Conservation (phyloP, 2,888 invertebrate species). For the Harpalus rubripes region DNA sequence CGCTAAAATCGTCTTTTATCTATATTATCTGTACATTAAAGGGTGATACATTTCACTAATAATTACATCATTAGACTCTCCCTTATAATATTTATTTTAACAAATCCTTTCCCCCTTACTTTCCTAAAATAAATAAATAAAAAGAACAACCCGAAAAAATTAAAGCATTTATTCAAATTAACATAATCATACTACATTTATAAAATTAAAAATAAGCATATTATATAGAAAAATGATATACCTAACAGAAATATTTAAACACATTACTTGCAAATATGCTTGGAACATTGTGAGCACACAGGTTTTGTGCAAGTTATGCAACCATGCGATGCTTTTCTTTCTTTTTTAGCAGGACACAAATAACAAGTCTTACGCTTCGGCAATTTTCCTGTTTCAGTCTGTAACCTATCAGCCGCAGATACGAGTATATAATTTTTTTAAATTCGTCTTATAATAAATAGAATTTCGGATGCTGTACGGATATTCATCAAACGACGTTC, state of each 20-base stretch:
- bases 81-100: too few relatives aligned
- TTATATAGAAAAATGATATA: background rate
- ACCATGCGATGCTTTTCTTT: conserved; percentile 29
- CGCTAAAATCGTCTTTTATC: too few relatives aligned
- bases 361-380: conserved; percentile 29
- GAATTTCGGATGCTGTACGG: conserved; percentile 19
- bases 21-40: too few relatives aligned
- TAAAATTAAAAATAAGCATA: background rate
- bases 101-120: background rate
- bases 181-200: conserved; percentile 17
- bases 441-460: conserved; percentile 23
- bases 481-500: conserved; percentile 21
- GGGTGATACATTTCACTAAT: too few relatives aligned
- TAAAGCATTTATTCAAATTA: background rate
- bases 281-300: conserved; percentile 23
- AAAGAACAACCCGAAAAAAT: conserved; percentile 2
- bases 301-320: conserved; percentile 21
- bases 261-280: conserved; percentile 19
- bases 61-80: too few relatives aligned
- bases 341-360: conserved; percentile 23
- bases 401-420: too few relatives aligned
- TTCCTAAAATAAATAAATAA: conserved; percentile 1
- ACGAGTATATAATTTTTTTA: conserved; percentile 5
- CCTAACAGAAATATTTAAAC: background rate
- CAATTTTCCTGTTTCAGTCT: conserved; percentile 9